Evolutionary conservation across 2,113 vertebrate genomes (phyloP).

Genomic region (Calidris pugnax): DNA sequence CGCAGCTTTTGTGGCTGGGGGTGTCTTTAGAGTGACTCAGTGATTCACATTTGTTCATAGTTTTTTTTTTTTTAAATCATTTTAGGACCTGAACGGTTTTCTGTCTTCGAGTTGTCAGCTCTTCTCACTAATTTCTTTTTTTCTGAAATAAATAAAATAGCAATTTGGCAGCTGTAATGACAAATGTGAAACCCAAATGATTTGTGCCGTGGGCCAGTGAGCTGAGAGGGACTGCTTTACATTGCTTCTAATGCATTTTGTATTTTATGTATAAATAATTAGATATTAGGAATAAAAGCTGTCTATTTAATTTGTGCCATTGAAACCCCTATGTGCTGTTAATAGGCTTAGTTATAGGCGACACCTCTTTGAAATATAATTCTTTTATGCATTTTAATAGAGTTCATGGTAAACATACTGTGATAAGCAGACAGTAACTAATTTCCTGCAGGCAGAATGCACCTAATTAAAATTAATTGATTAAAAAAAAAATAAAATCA

Average conservation of each 20-base stretch:
- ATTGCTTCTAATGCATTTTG: neutral
- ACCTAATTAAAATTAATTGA: constrained; percentile 56
- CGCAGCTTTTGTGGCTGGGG: neutral
- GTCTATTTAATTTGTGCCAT: constrained; percentile 24
- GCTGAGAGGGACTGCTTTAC: neutral
- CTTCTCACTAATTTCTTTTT: neutral
- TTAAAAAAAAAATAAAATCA: neutral
- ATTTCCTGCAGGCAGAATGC: constrained; percentile 31
- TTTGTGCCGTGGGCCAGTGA: neutral
- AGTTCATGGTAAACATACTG: constrained; percentile 25
- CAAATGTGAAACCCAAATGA: neutral
- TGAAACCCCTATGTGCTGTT: constrained; percentile 14
- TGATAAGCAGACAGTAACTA: constrained; percentile 33
- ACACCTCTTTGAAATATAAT: constrained; percentile 39
- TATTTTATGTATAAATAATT: constrained; percentile 46
- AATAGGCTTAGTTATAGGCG: constrained; percentile 33
- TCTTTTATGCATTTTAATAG: constrained; percentile 41
- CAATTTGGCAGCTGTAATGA: constrained; percentile 6
- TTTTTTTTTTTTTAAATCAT: neutral
- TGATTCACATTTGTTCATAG: neutral
- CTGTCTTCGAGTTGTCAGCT: neutral
- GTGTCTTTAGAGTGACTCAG: neutral
- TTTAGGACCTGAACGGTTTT: neutral
- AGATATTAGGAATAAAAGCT: constrained; percentile 26
- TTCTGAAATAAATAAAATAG: neutral